phyloP scores from a whole-genome alignment of 2,113 vertebrate species.

The Enhydra lutris region DNA sequence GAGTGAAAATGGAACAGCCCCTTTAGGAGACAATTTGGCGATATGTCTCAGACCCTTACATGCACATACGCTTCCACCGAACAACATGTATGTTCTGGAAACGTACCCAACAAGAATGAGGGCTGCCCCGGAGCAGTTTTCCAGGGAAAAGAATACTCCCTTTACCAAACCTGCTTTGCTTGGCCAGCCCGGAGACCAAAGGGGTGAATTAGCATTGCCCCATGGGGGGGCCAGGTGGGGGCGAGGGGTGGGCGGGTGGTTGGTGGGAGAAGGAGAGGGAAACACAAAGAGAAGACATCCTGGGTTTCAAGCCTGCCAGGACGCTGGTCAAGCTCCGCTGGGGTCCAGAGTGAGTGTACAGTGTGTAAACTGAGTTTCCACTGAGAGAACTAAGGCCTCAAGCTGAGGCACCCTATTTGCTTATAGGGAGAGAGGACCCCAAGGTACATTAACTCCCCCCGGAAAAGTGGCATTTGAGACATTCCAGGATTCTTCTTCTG shows the following conservation, averaged over 20 bases:
- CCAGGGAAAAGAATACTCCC: neutral
- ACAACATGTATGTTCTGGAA: neutral
- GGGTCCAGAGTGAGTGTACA: neutral
- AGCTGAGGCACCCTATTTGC: neutral
- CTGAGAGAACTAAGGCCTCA: neutral
- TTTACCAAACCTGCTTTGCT: neutral
- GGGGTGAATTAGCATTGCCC: neutral
- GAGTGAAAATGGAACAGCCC: neutral
- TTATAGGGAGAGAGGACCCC: neutral
- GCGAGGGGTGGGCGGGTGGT: rapidly evolving
- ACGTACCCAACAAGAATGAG: neutral
- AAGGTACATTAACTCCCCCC: too few relatives aligned
- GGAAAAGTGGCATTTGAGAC: neutral
- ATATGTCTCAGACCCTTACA: neutral
- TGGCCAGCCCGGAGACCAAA: neutral
- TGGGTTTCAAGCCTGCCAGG: neutral
- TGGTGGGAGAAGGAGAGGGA: neutral
- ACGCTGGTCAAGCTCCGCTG: neutral
- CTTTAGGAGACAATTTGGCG: neutral
- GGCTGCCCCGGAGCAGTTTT: neutral
- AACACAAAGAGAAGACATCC: neutral
- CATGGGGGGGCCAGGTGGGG: too few relatives aligned
- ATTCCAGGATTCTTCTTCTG: neutral
- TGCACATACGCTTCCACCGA: neutral
- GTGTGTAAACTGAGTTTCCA: neutral